These are phyloP conservation scores for Beroe forskalii DNA, from an alignment of 37 sponge, comb jelly and placozoan genomes.

Conservation along the genomic window DNA sequence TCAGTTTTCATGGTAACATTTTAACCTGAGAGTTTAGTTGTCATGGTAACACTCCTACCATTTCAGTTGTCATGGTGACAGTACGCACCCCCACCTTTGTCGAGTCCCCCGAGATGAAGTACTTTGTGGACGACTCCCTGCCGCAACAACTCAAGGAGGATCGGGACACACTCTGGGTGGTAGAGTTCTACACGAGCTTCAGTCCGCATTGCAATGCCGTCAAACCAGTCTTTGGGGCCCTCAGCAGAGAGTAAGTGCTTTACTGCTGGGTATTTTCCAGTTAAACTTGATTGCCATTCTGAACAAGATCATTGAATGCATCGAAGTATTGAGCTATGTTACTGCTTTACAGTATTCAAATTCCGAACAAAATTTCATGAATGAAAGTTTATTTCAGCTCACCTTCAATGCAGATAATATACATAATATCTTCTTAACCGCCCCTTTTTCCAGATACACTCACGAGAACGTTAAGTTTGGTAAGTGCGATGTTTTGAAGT, in stretches of 20 bases:
- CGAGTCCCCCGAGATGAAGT: conserved; percentile 57
- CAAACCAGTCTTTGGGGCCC: conserved; percentile 46
- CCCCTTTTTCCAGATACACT: conserved; percentile 57
- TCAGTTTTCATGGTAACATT: no score
- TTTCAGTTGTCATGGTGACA: conserved; percentile 51
- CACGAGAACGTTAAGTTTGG: conserved; percentile 60
- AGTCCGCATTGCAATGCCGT: conserved; percentile 62
- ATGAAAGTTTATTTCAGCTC: no score
- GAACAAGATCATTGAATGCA: no score
- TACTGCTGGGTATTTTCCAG: background rate
- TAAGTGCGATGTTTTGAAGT: conserved; percentile 34
- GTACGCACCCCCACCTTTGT: conserved; percentile 43
- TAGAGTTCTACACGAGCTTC: conserved; percentile 59
- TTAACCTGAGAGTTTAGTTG: no score
- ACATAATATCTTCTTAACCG: no score
- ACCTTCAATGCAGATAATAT: no score
- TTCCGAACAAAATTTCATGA: no score
- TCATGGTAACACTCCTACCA: background rate
- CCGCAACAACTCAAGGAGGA: conserved; percentile 46
- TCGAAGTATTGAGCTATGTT: no score
- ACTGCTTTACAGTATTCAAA: no score
- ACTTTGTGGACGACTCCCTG: conserved; percentile 48
- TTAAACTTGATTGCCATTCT: no score
- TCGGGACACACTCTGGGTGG: background rate
- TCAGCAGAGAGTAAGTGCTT: conserved; percentile 64